Evolutionary conservation across 2,888 invertebrate genomes (phyloP), one percentile per base, ranked within the genome.

Genomic region (Neoaliturus tenellus): DNA sequence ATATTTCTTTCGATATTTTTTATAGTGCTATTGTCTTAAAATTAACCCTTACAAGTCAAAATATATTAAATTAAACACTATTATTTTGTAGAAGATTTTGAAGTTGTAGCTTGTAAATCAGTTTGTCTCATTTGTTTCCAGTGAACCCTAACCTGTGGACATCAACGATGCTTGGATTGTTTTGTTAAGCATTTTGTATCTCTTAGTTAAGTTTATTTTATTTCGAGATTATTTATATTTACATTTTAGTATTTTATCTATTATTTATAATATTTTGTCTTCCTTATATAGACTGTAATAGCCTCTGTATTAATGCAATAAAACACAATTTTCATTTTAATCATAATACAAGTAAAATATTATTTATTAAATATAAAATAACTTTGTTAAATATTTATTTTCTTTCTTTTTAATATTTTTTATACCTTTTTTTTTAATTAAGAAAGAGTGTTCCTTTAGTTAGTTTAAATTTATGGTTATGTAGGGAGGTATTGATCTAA

Each of bases 191-290:
- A 69, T 39, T 69, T 69, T 69, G 39, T 69, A 69, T 69, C 20
- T 69, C 10, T 39, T 69, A 69, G 62, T 69, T 69, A 39, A 69
- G 69, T 75, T 75, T 48, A 33, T 48, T 78, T 55, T 78, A 55
- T 33, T 33, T 78, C 28, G n/a, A 33, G 10, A 55, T 48, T 55
- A 48, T 48, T 31, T 78, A 55, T 78, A 48, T 78, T 75, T 71
- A 71, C 8, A 12, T 33, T 41, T 73, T 35, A 73, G 28, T 73
- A 41, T 41, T 73, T 73, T 73, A 78, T 78, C 28, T 33, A 10
- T 78, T n/a, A 51, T 78, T 55, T 78, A 33, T 69, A 69, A 69
- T 33, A 67, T 4, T 67, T 31, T 39, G 35, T 69, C 33, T 69
- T 69, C 35, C 23, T 69, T 69, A 2, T 31, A 67, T 67, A 5